Percentiles rank a stretch among this genome's conserved stretches.
phyloP scores from a whole-genome alignment of 2,113 vertebrate species.

The Girardinichthys multiradiatus region DNA sequence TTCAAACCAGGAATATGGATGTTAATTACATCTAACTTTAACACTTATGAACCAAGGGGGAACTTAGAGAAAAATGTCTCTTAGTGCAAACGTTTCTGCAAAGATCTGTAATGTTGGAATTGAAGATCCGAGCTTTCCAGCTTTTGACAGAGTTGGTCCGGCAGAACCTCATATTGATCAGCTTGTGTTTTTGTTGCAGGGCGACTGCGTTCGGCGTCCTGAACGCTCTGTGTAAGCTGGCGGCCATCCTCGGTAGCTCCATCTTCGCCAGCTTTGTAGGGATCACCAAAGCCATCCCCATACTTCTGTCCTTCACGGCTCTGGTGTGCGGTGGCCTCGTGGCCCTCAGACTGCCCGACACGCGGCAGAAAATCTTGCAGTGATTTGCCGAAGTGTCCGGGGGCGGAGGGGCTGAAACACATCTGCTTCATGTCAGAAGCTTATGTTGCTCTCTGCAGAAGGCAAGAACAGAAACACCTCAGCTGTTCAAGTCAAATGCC shows the following conservation, averaged over 20 bases:
- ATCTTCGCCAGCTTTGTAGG: slow-evolving; percentile 94
- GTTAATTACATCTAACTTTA: too few relatives aligned
- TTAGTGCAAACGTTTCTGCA: too few relatives aligned
- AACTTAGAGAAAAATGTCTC: too few relatives aligned
- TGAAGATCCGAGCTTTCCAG: too few relatives aligned
- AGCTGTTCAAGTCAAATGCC: slow-evolving; percentile 34
- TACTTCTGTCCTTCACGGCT: slow-evolving; percentile 89
- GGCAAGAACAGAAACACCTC: slow-evolving; percentile 9
- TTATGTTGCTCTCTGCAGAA: slow-evolving; percentile 14
- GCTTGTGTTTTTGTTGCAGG: slow-evolving; percentile 69
- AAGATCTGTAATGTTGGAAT: too few relatives aligned
- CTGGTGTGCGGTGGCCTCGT: slow-evolving; percentile 90
- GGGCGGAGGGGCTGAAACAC: background rate
- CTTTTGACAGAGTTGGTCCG: background rate
- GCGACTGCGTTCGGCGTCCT: slow-evolving; percentile 95
- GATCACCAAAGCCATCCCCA: slow-evolving; percentile 90
- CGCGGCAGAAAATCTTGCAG: slow-evolving; percentile 93
- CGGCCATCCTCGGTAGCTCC: slow-evolving; percentile 91
- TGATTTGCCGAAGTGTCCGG: slow-evolving; percentile 58
- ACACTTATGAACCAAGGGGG: too few relatives aligned
- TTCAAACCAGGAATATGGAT: too few relatives aligned
- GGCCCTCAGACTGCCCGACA: slow-evolving; percentile 92
- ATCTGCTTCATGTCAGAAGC: slow-evolving; percentile 5
- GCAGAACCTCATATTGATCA: background rate
- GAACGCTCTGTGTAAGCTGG: slow-evolving; percentile 93